Conservation (phyloP, 2,888 invertebrate species). For the Calameuta filiformis region DNA sequence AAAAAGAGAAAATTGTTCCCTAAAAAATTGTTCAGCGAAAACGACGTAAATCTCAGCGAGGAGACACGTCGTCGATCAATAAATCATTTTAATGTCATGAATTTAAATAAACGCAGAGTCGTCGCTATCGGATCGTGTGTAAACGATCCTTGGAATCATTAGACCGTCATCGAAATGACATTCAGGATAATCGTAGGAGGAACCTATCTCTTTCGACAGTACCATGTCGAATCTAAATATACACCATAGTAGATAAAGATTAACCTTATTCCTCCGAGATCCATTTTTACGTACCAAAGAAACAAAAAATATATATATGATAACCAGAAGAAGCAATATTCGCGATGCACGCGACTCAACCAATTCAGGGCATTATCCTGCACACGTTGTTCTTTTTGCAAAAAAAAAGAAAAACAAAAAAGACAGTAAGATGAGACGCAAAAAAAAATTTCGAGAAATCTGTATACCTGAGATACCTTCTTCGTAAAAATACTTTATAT, state of each 20-base stretch:
- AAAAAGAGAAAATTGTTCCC: neutral
- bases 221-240: neutral
- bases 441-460: neutral
- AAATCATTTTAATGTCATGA: neutral
- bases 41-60: neutral
- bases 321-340: neutral
- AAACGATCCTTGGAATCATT: neutral
- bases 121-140: neutral
- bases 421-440: neutral
- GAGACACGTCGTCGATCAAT: neutral
- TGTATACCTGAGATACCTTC: neutral
- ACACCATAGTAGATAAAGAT: neutral
- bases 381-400: neutral
- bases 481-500: slow-evolving; percentile 43
- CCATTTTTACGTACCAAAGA: slow-evolving; percentile 1
- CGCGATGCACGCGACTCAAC: neutral
- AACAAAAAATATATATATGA: neutral
- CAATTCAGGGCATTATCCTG: neutral
- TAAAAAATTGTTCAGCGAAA: neutral
- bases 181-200: neutral
- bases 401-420: neutral
- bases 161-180: neutral
- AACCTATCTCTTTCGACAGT: neutral
- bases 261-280: neutral
- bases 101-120: neutral